Base-by-base conservation (phyloP, 2,113 vertebrate genomes). In the Trochalopteron elliotii region DNA sequence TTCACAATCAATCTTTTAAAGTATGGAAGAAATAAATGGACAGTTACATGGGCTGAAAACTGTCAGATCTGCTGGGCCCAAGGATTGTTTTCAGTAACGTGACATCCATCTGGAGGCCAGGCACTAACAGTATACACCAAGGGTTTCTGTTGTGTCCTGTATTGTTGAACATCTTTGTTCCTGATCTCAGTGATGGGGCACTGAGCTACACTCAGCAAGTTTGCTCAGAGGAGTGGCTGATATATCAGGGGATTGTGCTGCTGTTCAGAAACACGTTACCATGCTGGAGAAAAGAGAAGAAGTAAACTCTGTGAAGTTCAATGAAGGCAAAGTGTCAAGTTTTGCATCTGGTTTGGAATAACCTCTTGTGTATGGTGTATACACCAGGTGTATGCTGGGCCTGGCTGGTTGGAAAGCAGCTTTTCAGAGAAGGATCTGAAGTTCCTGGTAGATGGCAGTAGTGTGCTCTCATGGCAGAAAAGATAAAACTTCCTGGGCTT, bases 91-190 rank as follows among this genome's bases (percentile, higher is more conserved):
- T 68, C 53, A 84, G 56, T 52, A 76, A 4, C 22, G 14, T n/a
- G 35, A 89, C 72, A n/a, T 60, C 49, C 61, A 85, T 7, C 33
- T 47, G 39, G 21, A 87, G 33, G n/a, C 52, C 21, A 40, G 19
- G 27, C 61, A 63, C 17, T 82, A 60, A 7, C 1, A 3, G 8
- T 30, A 7, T 45, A 17, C 12, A 3, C 5, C 6, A 17, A 5
- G 16, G 8, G 5, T 49, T 2, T 0, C 15, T 69, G 27, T 13
- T 33, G 15, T 47, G 9, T 49, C 25, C 20, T 42, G 0, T 45
- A 4, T 24, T 30, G 28, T 56, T 64, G 72, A 61, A n/a, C 4
- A 12, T 60, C 53, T 64, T 81, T 1, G 0, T 71, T 89, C 1
- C 2, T 24, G 5, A 40, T 74, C 25, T 53, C 11, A 2, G 11